Base-by-base conservation (phyloP, 1,140 invertebrate species). In the Patella vulgata region DNA sequence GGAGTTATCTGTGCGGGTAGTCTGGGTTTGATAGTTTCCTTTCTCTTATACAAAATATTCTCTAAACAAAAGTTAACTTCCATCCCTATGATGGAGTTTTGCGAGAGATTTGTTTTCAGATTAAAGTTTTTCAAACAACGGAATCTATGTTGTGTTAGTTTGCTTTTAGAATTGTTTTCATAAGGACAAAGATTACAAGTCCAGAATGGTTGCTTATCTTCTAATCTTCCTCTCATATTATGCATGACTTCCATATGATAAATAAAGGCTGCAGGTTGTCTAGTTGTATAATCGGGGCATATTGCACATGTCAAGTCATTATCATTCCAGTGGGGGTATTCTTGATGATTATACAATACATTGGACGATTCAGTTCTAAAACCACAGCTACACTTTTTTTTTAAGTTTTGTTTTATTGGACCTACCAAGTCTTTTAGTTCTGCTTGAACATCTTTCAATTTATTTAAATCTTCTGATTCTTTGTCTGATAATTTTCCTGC, bases 101-200 rank as follows among this genome's bases (percentile, higher is more conserved):
- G 93, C 66, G 91, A 90, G 64, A 95, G 83, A 75, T 96, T 96
- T 30, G 89, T 85, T 57, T 95, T 93, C 0, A 92, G 90, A 80
- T 93, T 90, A 82, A 96, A 97, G 81, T 94, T 94, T 83, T 95
- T 95, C 19, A 89, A 87, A 85, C 96, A 98, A 3, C 93, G 90
- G n/a, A 92, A 87, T 62, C 92, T 87, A 86, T 97, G 96, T 19
- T 94, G 87, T 0, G 91, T 93, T 52, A 97, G 84, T 85, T 96
- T 96, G n/a, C 92, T 91, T 83, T 96, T 97, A 58, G 93, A 92
- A 78, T 95, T 95, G 73, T 96, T 93, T 81, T 97, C 95, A 77
- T 96, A 97, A 1, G 93, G 91, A 87, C 96, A 98, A 76, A 95
- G 93, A 0, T 93, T 90, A 82, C 95, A 98, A 74, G 96, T 93